phyloP scores from a whole-genome alignment of 2,797 vertebrate genomes.

The Poliocrania exsul region DNA sequence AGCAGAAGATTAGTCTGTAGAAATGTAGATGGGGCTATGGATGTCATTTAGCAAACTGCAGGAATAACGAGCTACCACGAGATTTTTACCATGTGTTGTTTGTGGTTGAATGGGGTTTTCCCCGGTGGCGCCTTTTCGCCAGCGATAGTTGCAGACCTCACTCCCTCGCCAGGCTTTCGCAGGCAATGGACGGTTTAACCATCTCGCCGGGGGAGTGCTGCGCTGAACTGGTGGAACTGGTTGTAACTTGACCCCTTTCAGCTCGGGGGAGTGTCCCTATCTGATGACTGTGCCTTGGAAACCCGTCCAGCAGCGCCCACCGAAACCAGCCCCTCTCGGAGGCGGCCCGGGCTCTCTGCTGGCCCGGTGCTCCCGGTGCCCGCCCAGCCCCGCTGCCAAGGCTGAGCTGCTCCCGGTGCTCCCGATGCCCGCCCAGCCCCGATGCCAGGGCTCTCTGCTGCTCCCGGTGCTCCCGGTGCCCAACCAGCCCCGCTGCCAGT shows the following conservation, averaged over 20 bases:
- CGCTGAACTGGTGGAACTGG: slow-evolving; percentile 76
- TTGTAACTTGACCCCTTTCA: slow-evolving; percentile 79
- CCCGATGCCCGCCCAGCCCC: too few species aligned
- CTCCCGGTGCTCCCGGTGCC: too few species aligned
- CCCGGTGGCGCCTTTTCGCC: neutral
- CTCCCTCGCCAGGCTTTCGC: neutral
- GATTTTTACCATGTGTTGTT: neutral
- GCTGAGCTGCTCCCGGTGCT: neutral
- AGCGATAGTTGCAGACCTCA: neutral
- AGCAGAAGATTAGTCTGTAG: neutral
- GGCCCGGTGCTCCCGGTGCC: neutral
- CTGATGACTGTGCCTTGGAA: slow-evolving; percentile 63
- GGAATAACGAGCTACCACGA: neutral
- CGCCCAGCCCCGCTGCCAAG: neutral
- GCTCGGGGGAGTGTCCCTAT: slow-evolving; percentile 43
- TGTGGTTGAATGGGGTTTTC: neutral
- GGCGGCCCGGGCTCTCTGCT: neutral
- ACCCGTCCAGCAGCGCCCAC: slow-evolving; percentile 14
- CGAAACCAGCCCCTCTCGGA: neutral
- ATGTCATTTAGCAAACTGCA: neutral
- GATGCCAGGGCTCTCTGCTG: too few species aligned
- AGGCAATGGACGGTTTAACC: neutral
- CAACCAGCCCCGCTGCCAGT: too few species aligned
- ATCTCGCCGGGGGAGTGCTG: neutral
- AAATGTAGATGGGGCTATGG: neutral